These are phyloP conservation scores for Dinomys branickii DNA, from an alignment of 2,113 vertebrate genomes.

Conservation along the genomic window DNA sequence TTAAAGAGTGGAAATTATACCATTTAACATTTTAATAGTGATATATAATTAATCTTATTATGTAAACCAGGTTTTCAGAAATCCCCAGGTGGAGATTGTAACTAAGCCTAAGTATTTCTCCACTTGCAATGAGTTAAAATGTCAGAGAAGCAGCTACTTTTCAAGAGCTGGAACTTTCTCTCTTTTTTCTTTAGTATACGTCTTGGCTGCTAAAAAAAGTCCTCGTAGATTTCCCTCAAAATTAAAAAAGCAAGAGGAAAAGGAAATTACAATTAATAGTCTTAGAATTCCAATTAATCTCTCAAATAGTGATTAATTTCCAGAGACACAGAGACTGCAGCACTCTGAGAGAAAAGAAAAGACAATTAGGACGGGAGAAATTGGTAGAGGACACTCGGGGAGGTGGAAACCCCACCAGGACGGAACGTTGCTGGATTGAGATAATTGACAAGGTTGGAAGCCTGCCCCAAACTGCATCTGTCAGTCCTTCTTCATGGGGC, in stretches of 20 bases:
- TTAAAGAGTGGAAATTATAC: conserved; percentile 20
- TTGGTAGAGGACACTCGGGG: conserved; percentile 54
- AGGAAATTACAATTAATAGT: conserved; percentile 78
- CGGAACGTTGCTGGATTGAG: background rate
- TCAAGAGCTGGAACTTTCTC: background rate
- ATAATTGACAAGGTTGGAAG: conserved; percentile 57
- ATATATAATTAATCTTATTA: conserved; percentile 78
- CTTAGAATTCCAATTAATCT: conserved; percentile 80
- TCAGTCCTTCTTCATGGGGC: background rate
- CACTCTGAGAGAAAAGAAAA: conserved; percentile 66
- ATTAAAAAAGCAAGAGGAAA: conserved; percentile 70
- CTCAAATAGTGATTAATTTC: conserved; percentile 82
- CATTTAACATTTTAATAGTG: conserved; percentile 68
- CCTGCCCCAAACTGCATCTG: background rate
- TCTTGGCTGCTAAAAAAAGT: conserved; percentile 25
- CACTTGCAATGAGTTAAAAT: conserved; percentile 51
- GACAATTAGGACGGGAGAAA: conserved; percentile 76
- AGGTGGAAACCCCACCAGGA: conserved; percentile 64
- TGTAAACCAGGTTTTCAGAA: conserved; percentile 58
- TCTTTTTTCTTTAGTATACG: background rate
- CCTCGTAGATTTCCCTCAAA: conserved; percentile 69
- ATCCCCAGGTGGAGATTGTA: conserved; percentile 57
- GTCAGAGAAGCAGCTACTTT: conserved; percentile 61
- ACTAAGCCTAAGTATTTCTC: conserved; percentile 76
- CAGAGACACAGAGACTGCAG: conserved; percentile 65